These are phyloP conservation scores for Mustelus asterias DNA, from an alignment of 2,113 vertebrate genomes.

Conservation along the genomic window DNA sequence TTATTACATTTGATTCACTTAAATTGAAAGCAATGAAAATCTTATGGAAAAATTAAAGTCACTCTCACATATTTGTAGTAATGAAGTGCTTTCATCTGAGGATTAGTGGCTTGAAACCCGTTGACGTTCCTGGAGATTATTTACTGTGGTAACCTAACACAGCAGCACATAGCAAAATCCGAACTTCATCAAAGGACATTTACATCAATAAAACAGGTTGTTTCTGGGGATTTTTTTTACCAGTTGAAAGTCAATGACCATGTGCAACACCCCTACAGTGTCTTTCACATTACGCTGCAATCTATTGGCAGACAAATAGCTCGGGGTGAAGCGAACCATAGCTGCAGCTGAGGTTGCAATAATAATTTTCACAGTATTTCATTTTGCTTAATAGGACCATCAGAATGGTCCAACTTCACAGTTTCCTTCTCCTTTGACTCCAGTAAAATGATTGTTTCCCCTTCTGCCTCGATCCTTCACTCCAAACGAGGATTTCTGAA, in stretches of 20 bases:
- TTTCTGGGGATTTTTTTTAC: conserved; percentile 13
- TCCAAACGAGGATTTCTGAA: background rate
- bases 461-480: background rate
- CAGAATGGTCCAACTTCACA: background rate
- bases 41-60: background rate
- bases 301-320: background rate
- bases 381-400: background rate
- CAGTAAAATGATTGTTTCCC: background rate
- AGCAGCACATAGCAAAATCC: conserved; percentile 23
- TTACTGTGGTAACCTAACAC: conserved; percentile 33
- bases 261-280: background rate
- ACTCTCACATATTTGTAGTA: conserved; percentile 22
- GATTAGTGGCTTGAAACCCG: conserved; percentile 20
- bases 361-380: conserved; percentile 26
- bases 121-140: conserved; percentile 35
- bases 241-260: conserved; percentile 23
- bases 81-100: conserved; percentile 36
- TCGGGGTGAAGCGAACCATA: background rate
- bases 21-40: conserved; percentile 14
- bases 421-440: background rate
- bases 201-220: conserved; percentile 28
- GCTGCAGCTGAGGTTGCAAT: background rate
- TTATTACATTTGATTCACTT: background rate
- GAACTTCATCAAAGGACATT: conserved; percentile 27
- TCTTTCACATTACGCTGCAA: background rate